phyloP scores from a whole-genome alignment of 2,797 vertebrate species.

The Notamacropus eugenii region DNA sequence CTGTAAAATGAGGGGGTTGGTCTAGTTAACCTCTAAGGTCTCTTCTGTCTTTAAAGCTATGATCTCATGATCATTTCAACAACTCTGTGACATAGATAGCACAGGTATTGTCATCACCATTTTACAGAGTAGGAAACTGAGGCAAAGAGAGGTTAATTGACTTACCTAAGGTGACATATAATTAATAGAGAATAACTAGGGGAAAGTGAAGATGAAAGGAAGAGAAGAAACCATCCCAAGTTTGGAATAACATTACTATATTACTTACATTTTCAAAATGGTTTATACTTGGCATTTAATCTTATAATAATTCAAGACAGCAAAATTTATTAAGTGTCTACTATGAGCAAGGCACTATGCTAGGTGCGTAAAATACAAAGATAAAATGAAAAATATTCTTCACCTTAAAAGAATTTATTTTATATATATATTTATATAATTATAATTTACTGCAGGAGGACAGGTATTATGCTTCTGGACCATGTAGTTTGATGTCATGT shows the following conservation, averaged over 20 bases:
- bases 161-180: background rate
- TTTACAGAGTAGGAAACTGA: background rate
- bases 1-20: background rate
- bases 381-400: background rate
- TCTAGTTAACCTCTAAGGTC: background rate
- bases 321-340: background rate
- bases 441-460: background rate
- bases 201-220: background rate
- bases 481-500: background rate
- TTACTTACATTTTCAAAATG: conserved; percentile 8
- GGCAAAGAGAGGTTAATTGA: background rate
- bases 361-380: background rate
- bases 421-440: too few species aligned
- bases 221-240: background rate
- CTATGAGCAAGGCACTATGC: background rate
- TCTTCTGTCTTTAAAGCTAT: background rate
- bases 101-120: background rate
- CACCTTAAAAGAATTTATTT: background rate
- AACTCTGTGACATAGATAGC: background rate
- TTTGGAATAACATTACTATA: background rate
- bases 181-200: background rate
- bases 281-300: background rate
- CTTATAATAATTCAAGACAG: background rate
- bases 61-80: background rate
- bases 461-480: background rate